Evolutionary conservation across 2,888 invertebrate species (phyloP).

Genomic region (Argyresthia albistria): DNA sequence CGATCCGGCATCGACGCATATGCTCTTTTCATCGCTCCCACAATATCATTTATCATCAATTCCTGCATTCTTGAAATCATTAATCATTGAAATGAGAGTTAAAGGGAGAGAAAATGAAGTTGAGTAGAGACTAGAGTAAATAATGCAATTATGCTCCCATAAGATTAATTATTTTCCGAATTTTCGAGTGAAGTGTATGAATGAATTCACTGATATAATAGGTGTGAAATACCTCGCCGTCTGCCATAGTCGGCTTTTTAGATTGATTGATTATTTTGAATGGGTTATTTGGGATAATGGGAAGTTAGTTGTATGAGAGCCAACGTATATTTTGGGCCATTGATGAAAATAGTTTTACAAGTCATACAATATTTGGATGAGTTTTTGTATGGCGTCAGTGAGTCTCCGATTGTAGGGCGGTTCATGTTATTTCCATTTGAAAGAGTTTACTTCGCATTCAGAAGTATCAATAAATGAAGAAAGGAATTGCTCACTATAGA

Average conservation of each 20-base stretch:
- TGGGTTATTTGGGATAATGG: slow-evolving; percentile 14
- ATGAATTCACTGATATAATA: slow-evolving; percentile 24
- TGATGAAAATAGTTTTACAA: slow-evolving; percentile 30
- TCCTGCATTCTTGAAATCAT: slow-evolving; percentile 37
- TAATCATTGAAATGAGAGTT: slow-evolving; percentile 68
- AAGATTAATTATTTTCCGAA: slow-evolving; percentile 56
- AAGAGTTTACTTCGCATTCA: not conserved
- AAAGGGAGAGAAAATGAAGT: slow-evolving; percentile 70
- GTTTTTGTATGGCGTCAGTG: no score
- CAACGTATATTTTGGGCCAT: slow-evolving; percentile 16
- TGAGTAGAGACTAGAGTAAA: slow-evolving; percentile 42
- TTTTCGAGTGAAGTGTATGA: slow-evolving; percentile 34
- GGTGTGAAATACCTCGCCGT: slow-evolving; percentile 5
- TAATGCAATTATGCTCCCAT: slow-evolving; percentile 49
- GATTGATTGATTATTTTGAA: slow-evolving; percentile 30
- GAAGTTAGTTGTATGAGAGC: not conserved
- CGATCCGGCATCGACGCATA: slow-evolving; percentile 29
- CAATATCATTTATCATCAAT: slow-evolving; percentile 54
- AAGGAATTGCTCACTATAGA: no score
- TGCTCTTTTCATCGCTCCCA: slow-evolving; percentile 53
- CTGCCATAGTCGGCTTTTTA: no score
- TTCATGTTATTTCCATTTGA: not conserved
- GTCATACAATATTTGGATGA: no score
- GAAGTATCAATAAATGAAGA: no score
- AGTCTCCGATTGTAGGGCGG: no score